Evolutionary conservation across 2,113 vertebrate species (phyloP), one percentile per base, ranked within the genome.

Genomic region (Eidolon helvum): DNA sequence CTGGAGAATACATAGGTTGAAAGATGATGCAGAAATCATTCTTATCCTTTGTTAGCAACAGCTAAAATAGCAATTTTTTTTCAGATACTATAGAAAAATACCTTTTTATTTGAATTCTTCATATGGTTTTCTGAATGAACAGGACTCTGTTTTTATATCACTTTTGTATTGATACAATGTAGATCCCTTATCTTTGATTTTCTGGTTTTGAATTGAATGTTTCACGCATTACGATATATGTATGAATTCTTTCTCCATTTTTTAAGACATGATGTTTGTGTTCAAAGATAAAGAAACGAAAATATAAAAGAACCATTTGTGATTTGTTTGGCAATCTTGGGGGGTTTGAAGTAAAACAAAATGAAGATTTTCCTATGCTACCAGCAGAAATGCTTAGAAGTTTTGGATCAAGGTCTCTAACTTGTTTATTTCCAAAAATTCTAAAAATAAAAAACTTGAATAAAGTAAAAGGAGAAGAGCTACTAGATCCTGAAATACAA

Each of bases 371-470:
- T 89, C 75, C 95, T 90, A 69, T 22, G 21, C 28, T 77, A 53
- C 28, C 12, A 87, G 79, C 43, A 95, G 43, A 87, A 95, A 91
- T 30, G 59, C 16, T 69, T 80, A 77, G n/a, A 26, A 84, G 63
- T 91, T 83, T 68, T 94, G 65, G 90, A 78, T 83, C n/a, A 92
- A 80, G 68, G 38, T 84, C 30, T 94, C 85, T 84, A 33, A 87
- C 24, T n/a, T 83, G 24, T 43, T 89, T 93, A 71, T 75, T 86
- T 63, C 48, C 50, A 91, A 94, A 94, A 80, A 94, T 80, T 74
- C 79, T 90, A 96, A 96, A 90, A 90, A 61, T 82, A 40, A 94
- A 91, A 85, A 74, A 63, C 24, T n/a, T 75, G 15, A 95, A 79
- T 33, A 68, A 82, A 85, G 10, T 30, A 85, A 88, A 92, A 95